These are phyloP conservation scores for Fratercula arctica DNA, from an alignment of 2,797 vertebrate species.

Conservation along the genomic window DNA sequence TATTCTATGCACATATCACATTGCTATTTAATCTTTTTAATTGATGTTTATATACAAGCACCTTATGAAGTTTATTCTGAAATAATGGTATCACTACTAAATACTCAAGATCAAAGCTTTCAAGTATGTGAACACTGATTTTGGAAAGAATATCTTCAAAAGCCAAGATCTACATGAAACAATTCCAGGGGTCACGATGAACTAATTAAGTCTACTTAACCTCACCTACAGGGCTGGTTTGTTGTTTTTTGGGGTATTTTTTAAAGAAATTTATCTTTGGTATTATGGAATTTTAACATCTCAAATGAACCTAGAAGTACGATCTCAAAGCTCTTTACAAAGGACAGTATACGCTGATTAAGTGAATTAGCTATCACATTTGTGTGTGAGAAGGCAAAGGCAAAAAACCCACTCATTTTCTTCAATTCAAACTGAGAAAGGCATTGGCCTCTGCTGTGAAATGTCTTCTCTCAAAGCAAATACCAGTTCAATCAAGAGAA, in stretches of 20 bases:
- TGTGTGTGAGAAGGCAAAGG: neutral
- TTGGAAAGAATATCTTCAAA: neutral
- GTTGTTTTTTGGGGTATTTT: neutral
- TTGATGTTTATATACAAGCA: neutral
- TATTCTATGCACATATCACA: neutral
- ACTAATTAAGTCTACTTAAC: neutral
- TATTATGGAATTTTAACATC: neutral
- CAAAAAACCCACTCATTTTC: neutral
- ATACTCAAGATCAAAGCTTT: neutral
- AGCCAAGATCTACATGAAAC: neutral
- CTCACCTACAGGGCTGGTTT: neutral
- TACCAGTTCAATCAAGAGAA: neutral
- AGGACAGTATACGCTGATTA: neutral
- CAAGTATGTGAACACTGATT: neutral
- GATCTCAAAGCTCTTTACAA: neutral
- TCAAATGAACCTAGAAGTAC: neutral
- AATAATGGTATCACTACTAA: neutral
- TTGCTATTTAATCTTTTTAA: neutral
- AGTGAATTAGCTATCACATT: neutral
- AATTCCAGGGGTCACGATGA: neutral
- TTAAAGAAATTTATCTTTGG: neutral
- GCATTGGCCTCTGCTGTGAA: neutral
- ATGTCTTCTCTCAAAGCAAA: constrained; percentile 13
- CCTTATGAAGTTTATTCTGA: neutral
- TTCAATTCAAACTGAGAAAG: neutral